phyloP scores from a whole-genome alignment of 2,113 vertebrate species.

The Struthidea cinerea region DNA sequence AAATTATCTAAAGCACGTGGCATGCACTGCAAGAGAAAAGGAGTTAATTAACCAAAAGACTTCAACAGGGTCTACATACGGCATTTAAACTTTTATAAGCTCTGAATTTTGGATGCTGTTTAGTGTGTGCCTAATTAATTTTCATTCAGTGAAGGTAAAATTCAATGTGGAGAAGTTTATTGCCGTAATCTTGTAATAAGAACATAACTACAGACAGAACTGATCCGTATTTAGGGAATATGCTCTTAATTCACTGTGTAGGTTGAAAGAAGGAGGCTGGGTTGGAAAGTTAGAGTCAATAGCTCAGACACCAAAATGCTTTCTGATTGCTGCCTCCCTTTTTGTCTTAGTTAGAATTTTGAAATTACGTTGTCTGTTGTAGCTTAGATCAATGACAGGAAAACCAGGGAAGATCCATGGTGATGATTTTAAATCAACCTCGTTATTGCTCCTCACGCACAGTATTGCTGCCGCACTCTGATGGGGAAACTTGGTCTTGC shows the following conservation, averaged over 20 bases:
- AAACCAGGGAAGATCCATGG: not conserved
- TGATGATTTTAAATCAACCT: not conserved
- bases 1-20: not conserved
- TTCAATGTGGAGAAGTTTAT: not conserved
- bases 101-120: not conserved
- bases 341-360: not conserved
- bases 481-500: not conserved
- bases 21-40: not conserved
- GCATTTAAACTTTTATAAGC: not conserved
- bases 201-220: not conserved
- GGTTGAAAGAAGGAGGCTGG: not conserved
- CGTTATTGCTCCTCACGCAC: accelerated
- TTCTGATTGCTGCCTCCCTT: not conserved
- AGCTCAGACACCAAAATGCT: not conserved
- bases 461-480: not conserved
- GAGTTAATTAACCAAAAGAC: not conserved
- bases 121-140: not conserved
- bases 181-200: not conserved
- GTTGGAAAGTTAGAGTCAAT: not conserved
- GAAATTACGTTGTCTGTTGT: not conserved
- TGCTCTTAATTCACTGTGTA: accelerated
- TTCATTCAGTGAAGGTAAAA: not conserved
- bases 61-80: not conserved
- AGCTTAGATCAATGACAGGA: not conserved
- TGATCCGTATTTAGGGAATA: not conserved